A percentile compares a stretch with the other conserved stretches of the same genome.
phyloP scores from a whole-genome alignment of 2,113 vertebrate species.

The Ondatra zibethicus region DNA sequence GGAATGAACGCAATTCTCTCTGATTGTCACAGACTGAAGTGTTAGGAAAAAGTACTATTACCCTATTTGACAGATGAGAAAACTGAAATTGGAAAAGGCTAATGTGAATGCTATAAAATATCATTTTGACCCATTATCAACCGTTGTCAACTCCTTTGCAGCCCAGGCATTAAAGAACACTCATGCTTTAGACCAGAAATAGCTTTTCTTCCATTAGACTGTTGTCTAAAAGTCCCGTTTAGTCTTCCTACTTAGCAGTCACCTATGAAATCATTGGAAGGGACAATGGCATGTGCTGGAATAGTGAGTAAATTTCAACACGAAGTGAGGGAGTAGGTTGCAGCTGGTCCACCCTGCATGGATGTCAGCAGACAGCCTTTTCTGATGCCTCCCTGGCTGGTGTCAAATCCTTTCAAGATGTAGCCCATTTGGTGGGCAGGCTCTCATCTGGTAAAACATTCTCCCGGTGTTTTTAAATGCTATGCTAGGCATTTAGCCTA shows the following conservation, averaged over 20 bases:
- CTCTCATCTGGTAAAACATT: neutral
- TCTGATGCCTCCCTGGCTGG: neutral
- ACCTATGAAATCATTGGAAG: neutral
- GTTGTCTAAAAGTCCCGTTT: neutral
- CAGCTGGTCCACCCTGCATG: neutral
- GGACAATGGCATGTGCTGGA: neutral
- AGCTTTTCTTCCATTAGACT: neutral
- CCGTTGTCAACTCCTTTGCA: neutral
- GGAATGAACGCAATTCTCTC: neutral
- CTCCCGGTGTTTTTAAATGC: neutral
- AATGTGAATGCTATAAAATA: neutral
- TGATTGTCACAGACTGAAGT: neutral
- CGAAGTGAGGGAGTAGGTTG: neutral
- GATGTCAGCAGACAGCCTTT: neutral
- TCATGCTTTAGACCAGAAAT: neutral
- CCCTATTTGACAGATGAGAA: neutral
- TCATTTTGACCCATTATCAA: neutral
- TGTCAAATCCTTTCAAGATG: neutral
- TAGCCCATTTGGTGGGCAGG: neutral
- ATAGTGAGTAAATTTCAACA: neutral
- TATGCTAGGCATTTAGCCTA: neutral
- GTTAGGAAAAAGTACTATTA: neutral
- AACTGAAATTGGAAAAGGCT: slow-evolving; percentile 30
- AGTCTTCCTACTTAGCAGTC: neutral
- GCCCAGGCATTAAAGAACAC: neutral